Percentiles rank a stretch among this genome's conserved stretches.
These are phyloP conservation scores for Pyrocoelia pectoralis DNA, from an alignment of 2,888 invertebrate genomes.

Conservation along the genomic window DNA sequence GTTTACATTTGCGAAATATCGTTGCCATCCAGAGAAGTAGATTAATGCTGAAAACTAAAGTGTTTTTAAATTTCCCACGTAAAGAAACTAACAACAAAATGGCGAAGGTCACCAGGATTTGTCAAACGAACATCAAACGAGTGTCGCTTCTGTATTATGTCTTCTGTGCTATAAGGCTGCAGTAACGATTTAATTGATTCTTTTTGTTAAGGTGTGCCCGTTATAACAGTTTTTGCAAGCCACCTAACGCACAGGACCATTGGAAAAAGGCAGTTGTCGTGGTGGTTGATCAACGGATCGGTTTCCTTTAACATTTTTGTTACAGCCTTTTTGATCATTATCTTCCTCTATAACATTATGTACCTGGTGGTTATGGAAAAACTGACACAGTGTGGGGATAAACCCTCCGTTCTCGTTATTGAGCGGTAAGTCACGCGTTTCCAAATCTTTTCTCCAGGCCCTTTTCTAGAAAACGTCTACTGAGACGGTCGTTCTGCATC, in stretches of 20 bases:
- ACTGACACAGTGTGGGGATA: conserved; percentile 66
- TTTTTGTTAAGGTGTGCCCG: conserved; percentile 66
- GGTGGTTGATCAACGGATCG: conserved; percentile 70
- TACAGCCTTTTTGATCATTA: conserved; percentile 73
- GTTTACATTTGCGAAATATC: too few relatives aligned
- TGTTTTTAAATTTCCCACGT: too few relatives aligned
- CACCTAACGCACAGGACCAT: conserved; percentile 72
- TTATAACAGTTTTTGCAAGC: conserved; percentile 71
- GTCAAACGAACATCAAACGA: too few relatives aligned
- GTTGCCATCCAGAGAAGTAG: too few relatives aligned
- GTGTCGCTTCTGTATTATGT: too few relatives aligned
- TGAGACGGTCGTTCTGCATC: conserved; percentile 68
- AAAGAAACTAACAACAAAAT: too few relatives aligned
- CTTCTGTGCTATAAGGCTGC: too few relatives aligned
- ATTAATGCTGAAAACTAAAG: too few relatives aligned
- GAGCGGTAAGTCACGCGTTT: conserved; percentile 61
- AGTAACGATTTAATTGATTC: not conserved
- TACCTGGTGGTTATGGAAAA: conserved; percentile 72
- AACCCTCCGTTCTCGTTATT: conserved; percentile 64
- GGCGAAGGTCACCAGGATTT: too few relatives aligned
- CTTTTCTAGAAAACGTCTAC: conserved; percentile 65
- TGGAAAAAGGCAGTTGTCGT: conserved; percentile 65
- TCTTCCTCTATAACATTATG: conserved; percentile 72
- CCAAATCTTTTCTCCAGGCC: not conserved
- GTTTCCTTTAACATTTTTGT: conserved; percentile 72